Evolutionary conservation across 2,888 invertebrate species (phyloP).

Genomic region (Diarsia brunnea): DNA sequence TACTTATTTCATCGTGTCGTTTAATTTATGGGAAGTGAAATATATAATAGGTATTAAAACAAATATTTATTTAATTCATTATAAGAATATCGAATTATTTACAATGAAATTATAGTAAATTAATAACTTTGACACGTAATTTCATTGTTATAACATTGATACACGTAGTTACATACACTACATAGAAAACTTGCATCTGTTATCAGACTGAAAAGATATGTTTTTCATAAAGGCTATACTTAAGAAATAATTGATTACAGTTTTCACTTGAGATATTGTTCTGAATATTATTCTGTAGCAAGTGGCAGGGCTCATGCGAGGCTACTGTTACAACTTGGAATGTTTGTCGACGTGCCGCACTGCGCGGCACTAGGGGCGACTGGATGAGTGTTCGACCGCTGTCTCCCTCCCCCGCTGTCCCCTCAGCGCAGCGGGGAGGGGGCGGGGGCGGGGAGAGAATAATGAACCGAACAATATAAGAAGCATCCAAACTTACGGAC

Average conservation of each 20-base stretch:
- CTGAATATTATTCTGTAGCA: constrained; percentile 82
- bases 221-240: constrained; percentile 87
- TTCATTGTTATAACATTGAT: constrained; percentile 89
- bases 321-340: constrained; percentile 85
- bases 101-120: constrained; percentile 89
- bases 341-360: constrained; percentile 83
- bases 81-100: constrained; percentile 90
- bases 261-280: constrained; percentile 86
- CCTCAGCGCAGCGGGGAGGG: constrained; percentile 51
- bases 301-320: constrained; percentile 60
- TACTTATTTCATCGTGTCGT: constrained; percentile 13
- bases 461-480: constrained; percentile 87
- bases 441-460: constrained; percentile 72
- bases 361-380: constrained; percentile 51
- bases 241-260: constrained; percentile 86
- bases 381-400: constrained; percentile 38
- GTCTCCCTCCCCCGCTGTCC: constrained; percentile 42
- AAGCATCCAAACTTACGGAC: constrained; percentile 81
- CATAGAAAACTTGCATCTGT: constrained; percentile 90
- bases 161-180: constrained; percentile 88
- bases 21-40: constrained; percentile 65
- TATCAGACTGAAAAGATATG: constrained; percentile 88
- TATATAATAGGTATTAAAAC: constrained; percentile 86
- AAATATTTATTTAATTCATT: constrained; percentile 89
- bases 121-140: constrained; percentile 84